Evolutionary conservation across 2,113 vertebrate genomes (phyloP), one percentile per base, ranked within the genome.

Genomic region (Chionomys nivalis): DNA sequence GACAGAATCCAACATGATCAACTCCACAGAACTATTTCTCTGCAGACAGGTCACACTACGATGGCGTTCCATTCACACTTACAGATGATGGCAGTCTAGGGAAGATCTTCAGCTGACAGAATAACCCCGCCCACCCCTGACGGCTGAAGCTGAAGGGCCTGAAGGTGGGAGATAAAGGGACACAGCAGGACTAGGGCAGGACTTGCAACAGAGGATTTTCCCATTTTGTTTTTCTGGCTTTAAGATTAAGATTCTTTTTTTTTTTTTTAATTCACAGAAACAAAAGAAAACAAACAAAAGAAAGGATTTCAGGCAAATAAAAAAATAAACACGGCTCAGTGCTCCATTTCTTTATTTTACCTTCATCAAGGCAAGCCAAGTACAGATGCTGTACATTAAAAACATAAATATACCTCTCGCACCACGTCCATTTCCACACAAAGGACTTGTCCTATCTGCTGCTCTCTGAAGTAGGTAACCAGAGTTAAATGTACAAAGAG

Each of bases 401-500:
- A 94, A 98, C 95, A 97, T 0, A 23, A 93, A 97, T 89, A 93
- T 0, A 75, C 89, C 72, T 61, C 14, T 93, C 66, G 47, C 4
- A 47, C 75, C 87, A 93, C 61, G 28, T 47, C 61, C 33, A 58
- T 11, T 89, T 92, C 95, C 94, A 86, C 21, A 33, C 6, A 72
- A 79, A 93, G 86, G 95, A 63, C 66, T 63, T 55, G 26, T 81
- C n/a, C 88, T 89, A 89, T 73, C 91, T 13, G 14, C 81, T 0
- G 1, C 75, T 73, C 86, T 96, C 82, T 7, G 94, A 96, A 91
- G 90, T 52, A 19, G 0, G 0, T 0, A 42, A 33, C 61, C 49
- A 19, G 31, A 39, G 65, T 99, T 98, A 99, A 97, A 99, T 99
- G 98, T 99, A 99, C 26, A 99, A 99, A 1, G 99, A 99, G 85